Evolutionary conservation across 2,797 vertebrate genomes (phyloP), one percentile per base, ranked within the genome.

Genomic region (Acropternis orthonyx): DNA sequence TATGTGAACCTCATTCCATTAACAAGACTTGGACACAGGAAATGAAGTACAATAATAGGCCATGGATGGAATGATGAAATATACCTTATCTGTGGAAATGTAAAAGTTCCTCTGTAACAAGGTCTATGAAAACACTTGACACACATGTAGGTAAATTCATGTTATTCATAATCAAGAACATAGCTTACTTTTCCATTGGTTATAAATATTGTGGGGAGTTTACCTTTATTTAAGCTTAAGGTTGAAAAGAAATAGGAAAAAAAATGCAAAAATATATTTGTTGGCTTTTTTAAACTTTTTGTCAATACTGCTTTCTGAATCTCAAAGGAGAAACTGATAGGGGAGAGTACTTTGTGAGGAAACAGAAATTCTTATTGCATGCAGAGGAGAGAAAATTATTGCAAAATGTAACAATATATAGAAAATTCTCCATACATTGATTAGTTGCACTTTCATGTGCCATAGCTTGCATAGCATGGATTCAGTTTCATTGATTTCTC

Each of bases 401-500:
- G 49, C 24, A 81, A 85, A 95, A 74, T 65, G 19, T 63, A 88
- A 68, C 27, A 36, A 68, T 65, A 72, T 67, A 67, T 58, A 65
- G 49, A 77, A 67, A 88, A 85, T 68, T 92, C 34, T 68, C 58
- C n/a, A 12, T 92, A 91, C 62, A 85, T 85, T 72, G 83, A 67
- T 89, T 82, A 69, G 82, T 78, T 2, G 1, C 34, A 37, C 16
- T 81, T 89, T 61, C 72, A 55, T 83, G 46, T 95, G 62, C 69
- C 30, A 21, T 54, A 48, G 43, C 43, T 55, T 78, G 76, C 67
- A 24, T 46, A 83, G 63, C 39, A 76, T 6, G 77, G 68, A 85
- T 84, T 83, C 69, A 32, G 36, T 82, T 91, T 74, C 26, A 79
- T 93, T 89, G 86, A 44, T 84, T 85, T 96, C 66, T 76, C 44